Evolutionary conservation across 1,140 invertebrate genomes (phyloP), one percentile per base, ranked within the genome.

Genomic region (Fopius arisanus): DNA sequence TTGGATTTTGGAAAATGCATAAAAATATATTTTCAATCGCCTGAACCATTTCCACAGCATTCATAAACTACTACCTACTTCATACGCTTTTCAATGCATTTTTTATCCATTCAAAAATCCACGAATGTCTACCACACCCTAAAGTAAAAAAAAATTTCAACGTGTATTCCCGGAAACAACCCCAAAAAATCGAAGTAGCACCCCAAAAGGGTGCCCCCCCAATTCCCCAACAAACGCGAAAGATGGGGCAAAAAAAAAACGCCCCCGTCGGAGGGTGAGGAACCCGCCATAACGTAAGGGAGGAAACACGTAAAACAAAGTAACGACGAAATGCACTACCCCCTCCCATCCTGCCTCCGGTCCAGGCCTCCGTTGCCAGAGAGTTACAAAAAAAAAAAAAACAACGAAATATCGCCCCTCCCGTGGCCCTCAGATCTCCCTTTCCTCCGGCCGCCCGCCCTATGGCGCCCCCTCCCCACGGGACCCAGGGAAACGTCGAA

Each of bases 291-390:
- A 51, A 67, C 43, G 66, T 68, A 29, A 67, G 72, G 76, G 73
- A 78, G 78, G 78, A 77, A 80, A 80, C 80, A 81, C 82, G 83
- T 87, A 87, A 87, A 87, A 87, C 85, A 87, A 86, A 87, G 84
- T 87, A 87, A 87, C 85, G 86, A 86, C 83, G 82, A 86, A 86
- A 86, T 85, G 83, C 84, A 86, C 83, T 85, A 82, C 78, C 80
- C 79, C 80, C 76, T 77, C 77, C 72, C 69, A 51, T 37, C 59
- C 73, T 62, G 28, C 43, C 67, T 59, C 71, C 51, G 51, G 29
- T 67, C 66, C 72, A 26, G 68, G 75, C 41, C 7, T 67, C 3
- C 37, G 40, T 65, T 33, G 26, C 29, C 59, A 54, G 69, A 68
- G 19, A n/a, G n/a, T n/a, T n/a, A n/a, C 41, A 69, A 23, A 59